Evolutionary conservation across 2,113 vertebrate genomes (phyloP), one percentile per base, ranked within the genome.

Genomic region (Atlantisia rogersi): DNA sequence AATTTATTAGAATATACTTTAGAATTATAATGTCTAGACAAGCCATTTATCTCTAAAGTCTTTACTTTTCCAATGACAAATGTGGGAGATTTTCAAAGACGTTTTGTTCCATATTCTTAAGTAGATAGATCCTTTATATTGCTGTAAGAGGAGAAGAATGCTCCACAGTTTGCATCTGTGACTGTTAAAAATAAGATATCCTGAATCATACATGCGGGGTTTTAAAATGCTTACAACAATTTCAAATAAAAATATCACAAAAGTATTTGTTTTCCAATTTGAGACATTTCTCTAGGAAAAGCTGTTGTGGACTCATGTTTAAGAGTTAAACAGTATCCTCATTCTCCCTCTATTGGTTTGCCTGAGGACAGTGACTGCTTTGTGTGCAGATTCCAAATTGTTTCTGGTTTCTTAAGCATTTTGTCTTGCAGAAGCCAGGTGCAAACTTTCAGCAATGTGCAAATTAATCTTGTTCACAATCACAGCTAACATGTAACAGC

Each of bases 391-490:
- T 80, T 83, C 46, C 11, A 74, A 67, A 83, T 50, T 60, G 32
- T 67, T 95, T 87, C 71, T 86, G 32, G 28, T 88, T 91, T 88
- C 67, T 93, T 80, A 69, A 83, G 56, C 42, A 10, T 92, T 95
- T 78, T 88, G 56, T 83, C 76, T 71, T 80, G 64, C 56, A 83
- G 82, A 88, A 94, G 10, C 28, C 71, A 92, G 68, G 82, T 93
- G 94, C 68, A 93, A 77, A 93, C 48, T 26, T 60, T 83, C 46
- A 75, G 68, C 64, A 78, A 83, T 31, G 88, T 88, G 76, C 71
- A 93, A 93, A 92, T 96, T 83, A 95, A 75, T 90, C 88, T 86
- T 83, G 60, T 64, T 96, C 90, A 70, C 78, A 70, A 55, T 91
- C 82, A 70, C 71, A 79, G 62, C 73, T 92, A 76, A 55, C 82